phyloP scores from a whole-genome alignment of 2,888 invertebrate species.

The Mimachlamys varia region DNA sequence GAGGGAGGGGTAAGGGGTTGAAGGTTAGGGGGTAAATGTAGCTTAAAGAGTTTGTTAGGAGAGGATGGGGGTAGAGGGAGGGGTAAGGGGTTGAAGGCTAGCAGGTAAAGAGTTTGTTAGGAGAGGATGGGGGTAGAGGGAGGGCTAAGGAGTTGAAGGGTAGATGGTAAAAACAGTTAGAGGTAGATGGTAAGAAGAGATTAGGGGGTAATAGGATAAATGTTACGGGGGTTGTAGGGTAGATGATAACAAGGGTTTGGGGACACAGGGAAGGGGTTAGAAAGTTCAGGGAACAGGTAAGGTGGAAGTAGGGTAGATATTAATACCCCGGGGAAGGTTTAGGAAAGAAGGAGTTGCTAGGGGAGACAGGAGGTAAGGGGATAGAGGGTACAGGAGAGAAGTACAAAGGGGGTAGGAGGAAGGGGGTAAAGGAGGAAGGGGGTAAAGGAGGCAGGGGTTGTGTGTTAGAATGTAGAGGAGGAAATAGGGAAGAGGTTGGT shows the following conservation, averaged over 20 bases:
- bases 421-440: conserved; percentile 14
- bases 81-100: neutral
- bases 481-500: neutral
- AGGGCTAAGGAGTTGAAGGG: neutral
- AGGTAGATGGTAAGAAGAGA: no score
- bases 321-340: no score
- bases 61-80: neutral
- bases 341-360: no score
- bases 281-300: no score
- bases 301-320: no score
- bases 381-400: neutral
- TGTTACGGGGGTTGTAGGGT: neutral
- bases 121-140: neutral
- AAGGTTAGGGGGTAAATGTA: neutral
- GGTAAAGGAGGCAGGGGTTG: neutral
- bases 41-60: no score
- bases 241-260: no score
- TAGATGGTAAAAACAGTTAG: neutral
- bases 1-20: neutral
- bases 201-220: neutral
- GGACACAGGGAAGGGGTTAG: no score
- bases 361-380: no score
- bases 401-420: neutral
- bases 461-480: neutral
- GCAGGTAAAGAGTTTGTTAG: no score